phyloP scores from a whole-genome alignment of 2,888 invertebrate species.

The Acanthopleura granulata region DNA sequence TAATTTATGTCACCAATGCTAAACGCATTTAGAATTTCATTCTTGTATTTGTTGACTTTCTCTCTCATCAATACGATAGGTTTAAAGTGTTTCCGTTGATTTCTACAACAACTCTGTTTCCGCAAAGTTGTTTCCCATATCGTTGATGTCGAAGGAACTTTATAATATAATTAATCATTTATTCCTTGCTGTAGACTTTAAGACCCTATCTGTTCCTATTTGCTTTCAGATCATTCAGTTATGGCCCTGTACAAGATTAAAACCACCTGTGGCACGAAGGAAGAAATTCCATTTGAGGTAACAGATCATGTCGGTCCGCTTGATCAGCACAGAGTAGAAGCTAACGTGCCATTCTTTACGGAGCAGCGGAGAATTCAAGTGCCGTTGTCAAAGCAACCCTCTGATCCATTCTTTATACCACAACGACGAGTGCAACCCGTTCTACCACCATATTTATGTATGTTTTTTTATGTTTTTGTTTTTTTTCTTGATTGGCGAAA shows the following conservation, averaged over 20 bases:
- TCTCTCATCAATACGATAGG: too few relatives aligned
- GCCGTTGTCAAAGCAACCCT: neutral
- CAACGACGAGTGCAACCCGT: neutral
- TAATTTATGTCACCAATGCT: too few relatives aligned
- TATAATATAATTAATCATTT: too few relatives aligned
- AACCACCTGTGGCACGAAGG: conserved; percentile 62
- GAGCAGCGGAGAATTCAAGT: neutral
- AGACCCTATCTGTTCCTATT: neutral
- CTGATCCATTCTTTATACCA: neutral
- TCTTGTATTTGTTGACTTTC: too few relatives aligned
- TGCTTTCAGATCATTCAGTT: conserved; percentile 24
- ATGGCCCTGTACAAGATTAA: conserved; percentile 44
- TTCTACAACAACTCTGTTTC: too few relatives aligned
- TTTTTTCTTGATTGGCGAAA: neutral
- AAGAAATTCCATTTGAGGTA: conserved; percentile 48
- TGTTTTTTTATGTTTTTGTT: neutral
- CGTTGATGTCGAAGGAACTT: too few relatives aligned
- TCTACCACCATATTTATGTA: neutral
- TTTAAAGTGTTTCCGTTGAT: too few relatives aligned
- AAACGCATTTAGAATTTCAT: too few relatives aligned
- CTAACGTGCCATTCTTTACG: neutral
- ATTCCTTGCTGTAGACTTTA: too few relatives aligned
- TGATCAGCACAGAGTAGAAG: neutral
- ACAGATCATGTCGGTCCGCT: neutral
- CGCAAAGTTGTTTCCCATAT: too few relatives aligned